Percentiles rank a stretch among this genome's conserved stretches.
These are phyloP conservation scores for Clupea harengus DNA, from an alignment of 2,113 vertebrate species.

Conservation along the genomic window DNA sequence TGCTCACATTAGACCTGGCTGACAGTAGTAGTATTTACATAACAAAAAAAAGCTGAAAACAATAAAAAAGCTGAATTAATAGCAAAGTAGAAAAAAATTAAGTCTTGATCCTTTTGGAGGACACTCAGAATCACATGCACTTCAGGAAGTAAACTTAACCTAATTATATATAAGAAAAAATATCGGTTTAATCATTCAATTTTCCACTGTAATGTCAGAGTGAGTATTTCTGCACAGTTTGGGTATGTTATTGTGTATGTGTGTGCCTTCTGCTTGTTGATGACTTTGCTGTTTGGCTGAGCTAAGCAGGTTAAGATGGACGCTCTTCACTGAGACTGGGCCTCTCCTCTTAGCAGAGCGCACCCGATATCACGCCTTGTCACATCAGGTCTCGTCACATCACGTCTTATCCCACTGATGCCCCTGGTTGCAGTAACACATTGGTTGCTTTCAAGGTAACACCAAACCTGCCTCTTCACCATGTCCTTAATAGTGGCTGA, in stretches of 20 bases:
- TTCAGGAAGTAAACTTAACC: background rate
- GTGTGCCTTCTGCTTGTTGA: too few species aligned
- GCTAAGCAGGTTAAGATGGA: too few species aligned
- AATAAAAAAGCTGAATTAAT: constrained; percentile 48
- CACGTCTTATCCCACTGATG: background rate
- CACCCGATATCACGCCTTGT: background rate
- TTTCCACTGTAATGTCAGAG: background rate
- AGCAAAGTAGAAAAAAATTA: background rate
- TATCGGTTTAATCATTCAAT: background rate
- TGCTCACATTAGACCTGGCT: constrained; percentile 43
- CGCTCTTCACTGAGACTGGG: too few species aligned
- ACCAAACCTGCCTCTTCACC: background rate
- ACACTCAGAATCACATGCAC: background rate
- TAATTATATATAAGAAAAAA: background rate
- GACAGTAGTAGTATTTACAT: constrained; percentile 20
- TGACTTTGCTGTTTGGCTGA: too few species aligned
- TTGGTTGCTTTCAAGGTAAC: too few species aligned
- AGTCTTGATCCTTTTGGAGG: constrained; percentile 60
- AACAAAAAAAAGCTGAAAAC: constrained; percentile 24
- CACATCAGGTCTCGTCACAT: background rate
- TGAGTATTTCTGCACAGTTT: background rate
- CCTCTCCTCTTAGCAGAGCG: too few species aligned
- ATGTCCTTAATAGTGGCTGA: background rate
- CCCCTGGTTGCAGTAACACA: background rate
- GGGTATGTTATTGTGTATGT: background rate